These are phyloP conservation scores for Mustelus asterias DNA, from an alignment of 2,113 vertebrate genomes.

Conservation along the genomic window DNA sequence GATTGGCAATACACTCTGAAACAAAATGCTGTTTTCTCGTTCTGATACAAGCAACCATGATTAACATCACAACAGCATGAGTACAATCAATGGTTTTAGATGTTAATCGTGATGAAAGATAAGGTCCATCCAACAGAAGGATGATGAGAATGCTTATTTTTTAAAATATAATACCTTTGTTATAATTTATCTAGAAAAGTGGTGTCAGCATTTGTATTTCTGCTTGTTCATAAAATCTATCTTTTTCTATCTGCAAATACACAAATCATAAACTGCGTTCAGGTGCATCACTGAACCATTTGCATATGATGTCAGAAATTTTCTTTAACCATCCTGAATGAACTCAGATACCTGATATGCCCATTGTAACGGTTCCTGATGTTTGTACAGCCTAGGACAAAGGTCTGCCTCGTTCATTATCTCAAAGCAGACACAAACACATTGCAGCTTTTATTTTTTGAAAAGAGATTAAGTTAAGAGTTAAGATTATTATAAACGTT, in stretches of 20 bases:
- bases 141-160: too few relatives aligned
- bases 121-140: neutral
- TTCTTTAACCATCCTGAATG: neutral
- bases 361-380: neutral
- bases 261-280: neutral
- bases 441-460: neutral
- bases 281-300: neutral
- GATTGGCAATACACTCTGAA: neutral
- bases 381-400: neutral
- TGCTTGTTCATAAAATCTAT: neutral
- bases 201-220: neutral
- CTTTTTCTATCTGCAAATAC: neutral
- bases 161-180: neutral
- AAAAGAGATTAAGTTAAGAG: neutral
- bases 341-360: neutral
- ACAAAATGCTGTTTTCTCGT: neutral
- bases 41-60: neutral
- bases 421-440: neutral
- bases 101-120: neutral
- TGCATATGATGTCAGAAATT: neutral
- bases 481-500: neutral
- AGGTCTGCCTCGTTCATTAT: neutral
- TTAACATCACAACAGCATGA: neutral
- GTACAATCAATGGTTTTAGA: neutral
- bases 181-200: neutral